Evolutionary conservation across 23 tunicate species (phyloP).

Genomic region (Phallusia fumigata): DNA sequence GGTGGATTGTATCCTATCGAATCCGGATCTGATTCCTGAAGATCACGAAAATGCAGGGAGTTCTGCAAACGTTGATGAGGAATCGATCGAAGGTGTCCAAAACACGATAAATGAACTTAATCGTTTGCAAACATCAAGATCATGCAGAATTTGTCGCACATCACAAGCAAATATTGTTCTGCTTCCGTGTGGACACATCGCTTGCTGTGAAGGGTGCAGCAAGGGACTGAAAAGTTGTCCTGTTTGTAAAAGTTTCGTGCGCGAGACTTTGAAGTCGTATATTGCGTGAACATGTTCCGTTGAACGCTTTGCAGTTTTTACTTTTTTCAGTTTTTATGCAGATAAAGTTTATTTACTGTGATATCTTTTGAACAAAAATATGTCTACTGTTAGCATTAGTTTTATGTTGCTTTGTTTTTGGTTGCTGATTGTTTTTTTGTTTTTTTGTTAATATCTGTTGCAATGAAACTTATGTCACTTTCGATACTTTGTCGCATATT

Average conservation of each 20-base stretch:
- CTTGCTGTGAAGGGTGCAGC: not conserved
- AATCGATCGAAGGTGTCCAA: not conserved
- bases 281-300: not conserved
- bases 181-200: not conserved
- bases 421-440: too few relatives aligned
- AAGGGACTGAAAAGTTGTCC: not conserved
- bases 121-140: not conserved
- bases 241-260: not conserved
- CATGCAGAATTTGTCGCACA: not conserved
- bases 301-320: not conserved
- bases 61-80: not conserved
- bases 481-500: too few relatives aligned
- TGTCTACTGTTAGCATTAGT: not conserved
- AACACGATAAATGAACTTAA: not conserved
- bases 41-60: not conserved
- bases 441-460: too few relatives aligned
- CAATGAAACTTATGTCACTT: too few relatives aligned
- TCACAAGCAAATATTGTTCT: not conserved
- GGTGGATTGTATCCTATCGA: not conserved
- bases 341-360: not conserved
- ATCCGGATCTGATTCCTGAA: not conserved
- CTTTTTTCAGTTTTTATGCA: too few relatives aligned
- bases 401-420: not conserved
- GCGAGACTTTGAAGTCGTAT: not conserved
- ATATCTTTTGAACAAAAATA: not conserved